Percentiles rank a stretch among this genome's conserved stretches.
phyloP scores from a whole-genome alignment of 2,797 vertebrate species.

The Triplophysa bombifrons region DNA sequence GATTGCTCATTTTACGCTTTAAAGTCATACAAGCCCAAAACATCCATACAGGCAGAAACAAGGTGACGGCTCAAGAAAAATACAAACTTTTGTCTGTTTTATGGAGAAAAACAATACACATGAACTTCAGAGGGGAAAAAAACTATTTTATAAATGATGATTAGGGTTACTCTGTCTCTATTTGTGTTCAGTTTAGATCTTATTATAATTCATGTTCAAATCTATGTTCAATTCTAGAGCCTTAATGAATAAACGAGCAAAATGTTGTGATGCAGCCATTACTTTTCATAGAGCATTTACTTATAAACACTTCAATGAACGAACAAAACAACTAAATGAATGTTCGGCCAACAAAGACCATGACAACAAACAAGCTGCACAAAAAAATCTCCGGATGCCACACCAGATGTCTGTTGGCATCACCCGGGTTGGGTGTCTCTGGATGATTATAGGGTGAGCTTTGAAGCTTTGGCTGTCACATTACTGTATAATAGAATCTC shows the following conservation, averaged over 20 bases:
- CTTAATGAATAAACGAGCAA: constrained; percentile 13
- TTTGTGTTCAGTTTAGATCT: not conserved
- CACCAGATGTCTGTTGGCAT: constrained; percentile 32
- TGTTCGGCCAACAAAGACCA: constrained; percentile 4
- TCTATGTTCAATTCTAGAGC: constrained; percentile 2
- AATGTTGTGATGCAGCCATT: not conserved
- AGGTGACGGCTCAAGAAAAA: constrained; percentile 52
- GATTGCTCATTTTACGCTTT: too few species aligned
- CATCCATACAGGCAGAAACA: too few species aligned
- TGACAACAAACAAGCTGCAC: constrained; percentile 1
- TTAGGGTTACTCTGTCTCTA: too few species aligned
- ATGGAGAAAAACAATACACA: not conserved
- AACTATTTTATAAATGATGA: too few species aligned
- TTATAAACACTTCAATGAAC: not conserved
- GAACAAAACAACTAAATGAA: constrained; percentile 10
- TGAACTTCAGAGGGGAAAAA: too few species aligned
- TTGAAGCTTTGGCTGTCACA: constrained; percentile 47
- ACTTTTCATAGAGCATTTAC: constrained; percentile 18
- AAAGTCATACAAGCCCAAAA: too few species aligned
- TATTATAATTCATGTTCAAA: too few species aligned
- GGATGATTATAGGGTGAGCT: constrained; percentile 43
- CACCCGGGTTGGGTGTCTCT: constrained; percentile 41
- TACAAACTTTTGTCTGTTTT: not conserved
- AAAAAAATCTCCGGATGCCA: constrained; percentile 13
- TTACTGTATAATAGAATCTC: constrained; percentile 24